Evolutionary conservation across 2,888 invertebrate species (phyloP).

Genomic region (Drosophila prolongata): DNA sequence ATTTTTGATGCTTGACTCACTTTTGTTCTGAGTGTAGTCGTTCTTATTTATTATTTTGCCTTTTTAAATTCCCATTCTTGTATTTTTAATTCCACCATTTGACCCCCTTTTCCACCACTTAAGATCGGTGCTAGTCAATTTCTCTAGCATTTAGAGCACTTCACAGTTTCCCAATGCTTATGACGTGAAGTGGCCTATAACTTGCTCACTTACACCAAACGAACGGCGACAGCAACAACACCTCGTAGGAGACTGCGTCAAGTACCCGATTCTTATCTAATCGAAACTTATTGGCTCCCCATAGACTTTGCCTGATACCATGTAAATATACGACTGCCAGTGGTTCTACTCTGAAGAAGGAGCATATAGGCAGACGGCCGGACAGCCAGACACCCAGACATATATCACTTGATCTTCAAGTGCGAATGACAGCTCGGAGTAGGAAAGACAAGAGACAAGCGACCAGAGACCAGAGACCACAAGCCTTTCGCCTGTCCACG

Average conservation of each 20-base stretch:
- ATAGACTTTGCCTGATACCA: slow-evolving; percentile 61
- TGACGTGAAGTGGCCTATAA: slow-evolving; percentile 18
- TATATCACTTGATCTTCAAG: slow-evolving; percentile 66
- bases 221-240: slow-evolving; percentile 2
- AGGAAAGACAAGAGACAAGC: slow-evolving; percentile 49
- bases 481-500: slow-evolving; percentile 61
- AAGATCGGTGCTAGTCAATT: not conserved
- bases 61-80: too few species aligned
- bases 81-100: not conserved
- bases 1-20: too few species aligned
- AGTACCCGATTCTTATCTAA: slow-evolving; percentile 61
- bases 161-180: slow-evolving; percentile 23
- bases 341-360: slow-evolving; percentile 22
- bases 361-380: not conserved
- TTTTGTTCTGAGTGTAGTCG: too few species aligned
- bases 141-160: slow-evolving; percentile 15
- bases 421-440: slow-evolving; percentile 66
- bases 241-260: slow-evolving; percentile 22
- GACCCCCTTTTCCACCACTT: slow-evolving; percentile 19
- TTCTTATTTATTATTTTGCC: too few species aligned
- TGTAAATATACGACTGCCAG: slow-evolving; percentile 43
- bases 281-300: slow-evolving; percentile 67
- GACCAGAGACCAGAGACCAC: slow-evolving; percentile 21
- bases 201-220: slow-evolving; percentile 31
- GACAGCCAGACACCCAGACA: slow-evolving; percentile 31